Percentiles rank a stretch among this genome's conserved stretches.
Evolutionary conservation across 1,140 invertebrate species (phyloP).

Genomic region (Drosophila ogumai): DNA sequence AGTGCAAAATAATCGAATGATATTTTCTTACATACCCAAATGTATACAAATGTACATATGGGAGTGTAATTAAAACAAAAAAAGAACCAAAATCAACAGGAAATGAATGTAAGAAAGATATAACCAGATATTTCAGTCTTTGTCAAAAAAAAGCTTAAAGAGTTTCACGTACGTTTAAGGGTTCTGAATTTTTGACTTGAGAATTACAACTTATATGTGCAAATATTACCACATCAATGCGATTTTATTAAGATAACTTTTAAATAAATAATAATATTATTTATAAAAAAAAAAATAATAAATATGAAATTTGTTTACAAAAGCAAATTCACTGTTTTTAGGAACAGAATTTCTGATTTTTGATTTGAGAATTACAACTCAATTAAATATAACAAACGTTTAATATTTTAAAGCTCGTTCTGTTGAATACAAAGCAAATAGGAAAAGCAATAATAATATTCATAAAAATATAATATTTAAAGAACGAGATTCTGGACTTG

Average conservation of each 20-base stretch:
- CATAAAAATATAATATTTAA: too few species aligned
- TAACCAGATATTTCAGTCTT: too few species aligned
- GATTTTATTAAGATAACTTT: too few species aligned
- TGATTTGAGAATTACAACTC: too few species aligned
- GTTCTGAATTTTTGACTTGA: neutral
- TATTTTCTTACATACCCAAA: slow-evolving; percentile 1
- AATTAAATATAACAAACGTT: too few species aligned
- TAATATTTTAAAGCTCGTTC: too few species aligned
- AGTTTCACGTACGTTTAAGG: neutral
- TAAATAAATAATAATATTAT: neutral
- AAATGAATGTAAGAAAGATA: neutral
- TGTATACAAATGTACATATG: slow-evolving; percentile 1
- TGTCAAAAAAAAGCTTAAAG: neutral
- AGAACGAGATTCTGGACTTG: too few species aligned
- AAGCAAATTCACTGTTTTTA: too few species aligned
- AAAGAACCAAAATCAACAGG: neutral
- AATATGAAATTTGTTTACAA: neutral
- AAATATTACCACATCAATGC: neutral
- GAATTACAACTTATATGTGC: neutral
- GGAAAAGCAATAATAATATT: too few species aligned
- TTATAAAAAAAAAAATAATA: too few species aligned
- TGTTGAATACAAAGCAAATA: too few species aligned
- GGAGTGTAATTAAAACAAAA: slow-evolving; percentile 5
- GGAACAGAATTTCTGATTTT: too few species aligned
- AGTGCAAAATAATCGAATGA: slow-evolving; percentile 28